phyloP scores from a whole-genome alignment of 2,113 vertebrate species.

The Pimephales promelas region DNA sequence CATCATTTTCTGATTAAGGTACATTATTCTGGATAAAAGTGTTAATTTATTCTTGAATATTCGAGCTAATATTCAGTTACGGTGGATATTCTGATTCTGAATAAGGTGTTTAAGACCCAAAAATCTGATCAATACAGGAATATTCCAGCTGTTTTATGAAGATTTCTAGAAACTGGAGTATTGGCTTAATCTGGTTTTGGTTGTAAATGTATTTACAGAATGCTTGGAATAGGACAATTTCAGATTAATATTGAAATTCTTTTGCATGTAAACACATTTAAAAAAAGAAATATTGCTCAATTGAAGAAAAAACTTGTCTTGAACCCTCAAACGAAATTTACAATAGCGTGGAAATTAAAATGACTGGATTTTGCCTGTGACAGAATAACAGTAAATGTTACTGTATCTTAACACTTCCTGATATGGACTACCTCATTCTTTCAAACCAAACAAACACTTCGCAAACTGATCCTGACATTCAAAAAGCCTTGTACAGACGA shows the following conservation, averaged over 20 bases:
- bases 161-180: not conserved
- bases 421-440: not conserved
- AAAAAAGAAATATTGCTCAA: too few species aligned
- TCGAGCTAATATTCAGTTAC: not conserved
- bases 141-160: not conserved
- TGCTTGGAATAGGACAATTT: not conserved
- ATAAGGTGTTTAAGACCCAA: not conserved
- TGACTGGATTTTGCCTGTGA: not conserved
- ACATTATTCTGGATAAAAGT: not conserved
- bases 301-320: not conserved
- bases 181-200: not conserved
- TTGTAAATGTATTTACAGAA: not conserved
- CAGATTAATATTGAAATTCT: not conserved
- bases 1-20: not conserved
- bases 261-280: not conserved
- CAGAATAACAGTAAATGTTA: not conserved
- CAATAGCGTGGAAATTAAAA: not conserved
- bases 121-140: not conserved
- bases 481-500: not conserved
- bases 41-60: not conserved
- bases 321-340: not conserved
- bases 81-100: not conserved
- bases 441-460: not conserved
- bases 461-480: not conserved
- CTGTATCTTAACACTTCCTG: not conserved